These are phyloP conservation scores for Arizona elegans DNA, from an alignment of 2,113 vertebrate genomes.

Conservation along the genomic window DNA sequence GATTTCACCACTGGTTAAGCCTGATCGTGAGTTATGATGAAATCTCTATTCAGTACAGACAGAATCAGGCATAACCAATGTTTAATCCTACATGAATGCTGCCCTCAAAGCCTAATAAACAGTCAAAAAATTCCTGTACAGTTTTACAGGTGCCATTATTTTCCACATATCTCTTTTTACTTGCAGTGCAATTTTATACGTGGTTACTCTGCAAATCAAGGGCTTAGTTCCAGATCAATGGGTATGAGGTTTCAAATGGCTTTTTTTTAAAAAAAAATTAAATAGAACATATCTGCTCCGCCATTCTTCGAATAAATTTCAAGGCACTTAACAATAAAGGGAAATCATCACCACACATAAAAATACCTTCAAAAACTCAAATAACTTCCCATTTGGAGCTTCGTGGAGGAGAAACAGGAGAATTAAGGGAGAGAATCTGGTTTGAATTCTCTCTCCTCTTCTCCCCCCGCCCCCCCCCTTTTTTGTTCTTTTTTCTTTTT, in stretches of 20 bases:
- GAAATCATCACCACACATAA: neutral
- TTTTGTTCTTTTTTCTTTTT: neutral
- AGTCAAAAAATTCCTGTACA: neutral
- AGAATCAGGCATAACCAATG: neutral
- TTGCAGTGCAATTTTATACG: neutral
- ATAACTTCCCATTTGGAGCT: neutral
- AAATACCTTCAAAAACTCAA: neutral
- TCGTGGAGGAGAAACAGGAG: neutral
- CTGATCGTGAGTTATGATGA: neutral
- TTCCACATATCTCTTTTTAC: neutral
- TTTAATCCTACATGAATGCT: neutral
- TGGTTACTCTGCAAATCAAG: neutral
- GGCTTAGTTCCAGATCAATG: neutral
- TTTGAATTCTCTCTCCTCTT: constrained; percentile 12
- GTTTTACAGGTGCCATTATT: neutral
- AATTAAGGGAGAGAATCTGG: neutral
- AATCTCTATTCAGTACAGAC: neutral
- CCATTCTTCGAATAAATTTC: neutral
- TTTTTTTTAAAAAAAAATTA: neutral
- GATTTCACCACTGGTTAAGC: too few species aligned
- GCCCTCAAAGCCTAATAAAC: neutral
- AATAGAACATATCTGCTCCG: neutral
- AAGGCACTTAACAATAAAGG: neutral
- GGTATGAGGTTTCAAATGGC: neutral
- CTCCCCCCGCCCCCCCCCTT: neutral